phyloP scores from a whole-genome alignment of 2,888 invertebrate species.

The Cephus pulcher region DNA sequence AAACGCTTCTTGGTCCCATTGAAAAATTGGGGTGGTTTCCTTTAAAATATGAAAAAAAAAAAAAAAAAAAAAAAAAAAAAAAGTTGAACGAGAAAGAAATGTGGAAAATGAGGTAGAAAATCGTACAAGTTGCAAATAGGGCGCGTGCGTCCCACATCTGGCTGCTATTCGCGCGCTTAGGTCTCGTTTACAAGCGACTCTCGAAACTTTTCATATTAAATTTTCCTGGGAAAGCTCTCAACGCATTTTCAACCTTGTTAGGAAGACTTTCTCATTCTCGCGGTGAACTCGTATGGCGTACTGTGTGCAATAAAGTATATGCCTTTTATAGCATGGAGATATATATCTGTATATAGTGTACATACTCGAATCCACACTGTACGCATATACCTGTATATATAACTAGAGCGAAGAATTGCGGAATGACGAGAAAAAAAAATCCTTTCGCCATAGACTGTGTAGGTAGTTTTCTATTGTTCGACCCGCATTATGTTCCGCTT shows the following conservation, averaged over 20 bases:
- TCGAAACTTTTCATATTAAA: neutral
- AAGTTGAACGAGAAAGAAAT: slow-evolving; percentile 11
- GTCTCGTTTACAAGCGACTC: neutral
- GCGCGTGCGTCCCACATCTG: neutral
- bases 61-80: slow-evolving; percentile 14
- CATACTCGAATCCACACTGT: neutral
- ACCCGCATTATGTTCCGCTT: neutral
- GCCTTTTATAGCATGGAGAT: neutral
- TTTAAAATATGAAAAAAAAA: slow-evolving; percentile 17
- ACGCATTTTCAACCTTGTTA: neutral
- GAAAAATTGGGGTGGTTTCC: slow-evolving; percentile 20
- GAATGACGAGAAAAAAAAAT: neutral
- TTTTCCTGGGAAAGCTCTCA: neutral
- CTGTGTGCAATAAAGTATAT: neutral
- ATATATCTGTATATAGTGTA: neutral
- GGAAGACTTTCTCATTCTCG: neutral
- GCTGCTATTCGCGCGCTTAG: neutral
- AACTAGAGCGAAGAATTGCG: no score
- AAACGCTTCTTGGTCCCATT: neutral
- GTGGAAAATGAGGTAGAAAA: slow-evolving; percentile 4
- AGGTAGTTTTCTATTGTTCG: neutral
- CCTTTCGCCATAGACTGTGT: neutral
- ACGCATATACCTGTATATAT: no score
- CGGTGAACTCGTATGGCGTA: neutral
- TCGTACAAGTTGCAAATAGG: neutral